Evolutionary conservation across 1,140 invertebrate genomes (phyloP).

Genomic region (Pogonus chalceus): DNA sequence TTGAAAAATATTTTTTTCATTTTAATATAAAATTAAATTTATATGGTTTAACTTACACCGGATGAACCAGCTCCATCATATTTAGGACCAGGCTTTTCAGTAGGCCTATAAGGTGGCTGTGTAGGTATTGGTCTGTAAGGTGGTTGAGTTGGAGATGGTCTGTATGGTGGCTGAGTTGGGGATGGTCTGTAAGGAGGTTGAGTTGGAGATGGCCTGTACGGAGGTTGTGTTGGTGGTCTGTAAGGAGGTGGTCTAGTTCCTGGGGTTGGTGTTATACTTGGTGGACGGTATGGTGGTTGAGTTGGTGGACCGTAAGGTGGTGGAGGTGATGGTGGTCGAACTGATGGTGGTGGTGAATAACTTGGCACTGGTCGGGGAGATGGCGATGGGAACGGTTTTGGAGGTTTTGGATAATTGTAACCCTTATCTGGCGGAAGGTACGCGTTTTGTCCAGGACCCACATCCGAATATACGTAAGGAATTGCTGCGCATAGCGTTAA

Average conservation of each 20-base stretch:
- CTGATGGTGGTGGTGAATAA: slow-evolving; percentile 15
- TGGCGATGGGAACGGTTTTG: slow-evolving; percentile 40
- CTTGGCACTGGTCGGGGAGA: slow-evolving; percentile 18
- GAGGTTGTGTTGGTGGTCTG: slow-evolving; percentile 14
- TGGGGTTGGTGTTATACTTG: slow-evolving; percentile 14
- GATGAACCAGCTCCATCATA: slow-evolving; percentile 17
- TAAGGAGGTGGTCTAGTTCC: slow-evolving; percentile 19
- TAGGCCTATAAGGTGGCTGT: slow-evolving; percentile 15
- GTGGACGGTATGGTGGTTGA: slow-evolving; percentile 18
- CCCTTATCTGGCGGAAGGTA: slow-evolving; percentile 49
- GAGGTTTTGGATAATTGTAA: slow-evolving; percentile 45
- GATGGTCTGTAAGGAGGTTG: slow-evolving; percentile 3
- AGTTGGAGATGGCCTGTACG: neutral
- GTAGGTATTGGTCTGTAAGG: slow-evolving; percentile 11
- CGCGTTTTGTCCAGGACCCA: slow-evolving; percentile 45
- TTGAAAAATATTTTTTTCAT: no score
- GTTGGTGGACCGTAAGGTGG: slow-evolving; percentile 25
- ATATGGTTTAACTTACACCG: slow-evolving; percentile 9
- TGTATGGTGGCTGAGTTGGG: slow-evolving; percentile 10
- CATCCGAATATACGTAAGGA: slow-evolving; percentile 26
- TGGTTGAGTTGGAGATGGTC: slow-evolving; percentile 15
- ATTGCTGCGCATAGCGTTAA: slow-evolving; percentile 35
- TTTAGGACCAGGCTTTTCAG: slow-evolving; percentile 11
- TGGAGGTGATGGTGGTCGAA: slow-evolving; percentile 19
- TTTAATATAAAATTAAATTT: neutral